Evolutionary conservation across 2,113 vertebrate species (phyloP), one percentile per base, ranked within the genome.

Genomic region (Falcunculus frontatus): DNA sequence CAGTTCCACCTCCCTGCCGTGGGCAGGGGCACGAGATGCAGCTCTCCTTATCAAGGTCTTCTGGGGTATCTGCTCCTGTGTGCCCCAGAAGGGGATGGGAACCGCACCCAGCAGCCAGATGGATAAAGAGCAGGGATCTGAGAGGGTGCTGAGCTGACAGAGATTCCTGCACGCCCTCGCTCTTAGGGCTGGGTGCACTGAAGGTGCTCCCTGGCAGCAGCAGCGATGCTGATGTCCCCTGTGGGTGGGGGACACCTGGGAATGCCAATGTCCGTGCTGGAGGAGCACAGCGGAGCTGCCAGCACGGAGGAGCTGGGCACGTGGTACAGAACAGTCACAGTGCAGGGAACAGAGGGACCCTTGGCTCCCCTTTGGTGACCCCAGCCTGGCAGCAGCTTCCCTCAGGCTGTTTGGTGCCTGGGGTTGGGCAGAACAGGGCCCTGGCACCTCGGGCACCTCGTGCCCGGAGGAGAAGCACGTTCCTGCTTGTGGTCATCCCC

Each of bases 381-480:
- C 23, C 52, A 86, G 42, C 41, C 90, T 11, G 42, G 65, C 62
- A 83, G 76, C 44, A 68, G 53, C 35, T 76, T 18, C 50, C 30
- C 25, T 8, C 0, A 2, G 64, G 60, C 32, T 65, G 8, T 35
- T 35, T 35, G 67, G 70, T 47, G 41, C 35, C 44, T n/a, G 27
- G 74, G 13, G 9, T 2, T 67, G 56, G 62, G 27, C 76, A 79
- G 46, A 75, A 35, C 4, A 25, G 59, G 21, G 30, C 17, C 52
- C 18, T 49, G 73, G 69, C 44, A 50, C 14, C 44, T 49, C 0
- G 21, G 46, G 52, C 30, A 70, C 53, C n/a, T 49, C 0, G 0
- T 47, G 35, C 37, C 41, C 0, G 2, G 13, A 53, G 35, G 30
- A 82, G 46, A 57, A 13, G 10, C 16, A 23, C 0, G 1, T 5